Percentiles rank a stretch among this genome's conserved stretches.
Evolutionary conservation across 2,888 invertebrate genomes (phyloP).

Genomic region (Pyralis farinalis): DNA sequence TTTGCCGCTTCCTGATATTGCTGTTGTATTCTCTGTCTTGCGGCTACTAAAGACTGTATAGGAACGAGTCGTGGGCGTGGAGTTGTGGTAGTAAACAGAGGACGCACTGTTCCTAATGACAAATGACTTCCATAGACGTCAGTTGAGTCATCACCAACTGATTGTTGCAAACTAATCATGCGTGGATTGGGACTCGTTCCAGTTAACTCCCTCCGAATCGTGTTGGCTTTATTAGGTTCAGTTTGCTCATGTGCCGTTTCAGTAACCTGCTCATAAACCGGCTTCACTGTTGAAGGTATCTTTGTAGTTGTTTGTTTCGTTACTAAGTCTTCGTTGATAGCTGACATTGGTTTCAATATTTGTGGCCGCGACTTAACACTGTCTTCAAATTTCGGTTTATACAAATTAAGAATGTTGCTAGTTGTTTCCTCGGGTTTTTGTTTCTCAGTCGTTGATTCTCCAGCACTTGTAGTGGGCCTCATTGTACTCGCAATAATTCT

Average conservation of each 20-base stretch:
- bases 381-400: conserved; percentile 55
- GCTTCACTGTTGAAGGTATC: conserved; percentile 65
- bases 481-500: conserved; percentile 54
- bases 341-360: conserved; percentile 54
- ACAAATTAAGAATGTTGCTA: conserved; percentile 51
- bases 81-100: conserved; percentile 84
- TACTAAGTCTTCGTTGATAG: conserved; percentile 52
- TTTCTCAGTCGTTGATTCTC: conserved; percentile 48
- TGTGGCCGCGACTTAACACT: conserved; percentile 50
- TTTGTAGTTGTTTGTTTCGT: conserved; percentile 67
- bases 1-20: conserved; percentile 57
- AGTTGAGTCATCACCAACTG: conserved; percentile 83
- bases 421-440: conserved; percentile 52
- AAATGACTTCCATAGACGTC: conserved; percentile 86
- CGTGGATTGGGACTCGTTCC: conserved; percentile 80
- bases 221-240: conserved; percentile 74
- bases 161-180: conserved; percentile 80
- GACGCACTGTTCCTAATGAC: conserved; percentile 83
- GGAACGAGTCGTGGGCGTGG: conserved; percentile 79
- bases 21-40: conserved; percentile 70
- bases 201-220: conserved; percentile 82
- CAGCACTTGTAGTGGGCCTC: conserved; percentile 38
- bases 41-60: conserved; percentile 69
- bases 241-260: conserved; percentile 60
- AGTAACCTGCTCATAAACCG: conserved; percentile 73